Evolutionary conservation across 2,888 invertebrate species (phyloP), one percentile per base, ranked within the genome.

Genomic region (Coronaproctus castanopsis): DNA sequence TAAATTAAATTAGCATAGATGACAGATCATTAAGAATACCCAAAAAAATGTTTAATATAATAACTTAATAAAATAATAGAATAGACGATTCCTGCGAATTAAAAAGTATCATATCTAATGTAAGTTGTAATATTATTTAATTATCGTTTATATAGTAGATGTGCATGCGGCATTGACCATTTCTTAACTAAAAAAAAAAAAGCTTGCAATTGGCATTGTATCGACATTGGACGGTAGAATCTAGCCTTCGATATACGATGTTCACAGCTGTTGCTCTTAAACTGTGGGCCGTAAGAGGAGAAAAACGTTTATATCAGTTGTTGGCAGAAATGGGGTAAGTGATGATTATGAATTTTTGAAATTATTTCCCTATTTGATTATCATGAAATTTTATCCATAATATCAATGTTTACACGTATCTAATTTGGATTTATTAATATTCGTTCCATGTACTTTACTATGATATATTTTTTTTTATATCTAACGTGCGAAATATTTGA

Each of bases 191-290:
- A 19, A 18, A 3, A 54, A 57, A 20, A 20, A 57, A 24, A 50
- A 63, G 63, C 58, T 57, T 63, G 22, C 52, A 61, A 68, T 74
- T 96, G 64, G 81, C 82, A 1, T 74, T 97, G 58, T 95, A 93
- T 74, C 79, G 93, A 22, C 87, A 88, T 71, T 97, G 96, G 96
- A 85, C 86, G 20, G 79, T 96, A 19, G 84, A 87, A 69, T 82
- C 82, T 48, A 88, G 91, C 66, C 74, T 96, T 64, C 80, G 81
- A 65, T 85, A 88, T 74, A 85, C 93, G 2, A 79, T 83, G 66
- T 78, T 79, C 61, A 78, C 86, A 2, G 85, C 89, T 1, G 87
- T 89, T 54, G 80, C 82, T 61, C 76, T 96, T 66, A 81, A 82
- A 65, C 74, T 93, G 58, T 96, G 93, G 88, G 84, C 89, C 0